These are phyloP conservation scores for Gymnocheta viridis DNA, from an alignment of 2,888 invertebrate genomes.

Conservation along the genomic window DNA sequence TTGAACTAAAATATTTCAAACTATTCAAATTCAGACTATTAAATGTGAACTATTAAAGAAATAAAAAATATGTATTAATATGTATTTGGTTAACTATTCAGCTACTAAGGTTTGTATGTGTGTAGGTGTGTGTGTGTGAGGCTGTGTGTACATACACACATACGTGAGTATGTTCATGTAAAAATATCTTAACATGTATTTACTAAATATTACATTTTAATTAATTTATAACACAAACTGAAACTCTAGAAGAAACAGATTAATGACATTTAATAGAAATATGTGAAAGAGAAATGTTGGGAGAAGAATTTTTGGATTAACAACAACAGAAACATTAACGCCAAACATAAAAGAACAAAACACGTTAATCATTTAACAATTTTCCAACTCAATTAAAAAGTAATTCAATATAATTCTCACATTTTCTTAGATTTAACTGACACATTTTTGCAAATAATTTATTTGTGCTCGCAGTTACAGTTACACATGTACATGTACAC, in stretches of 20 bases:
- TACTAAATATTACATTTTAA: background rate
- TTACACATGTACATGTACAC: slow-evolving; percentile 8
- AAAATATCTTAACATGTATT: background rate
- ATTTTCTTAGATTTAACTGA: slow-evolving; percentile 70
- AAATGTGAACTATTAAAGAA: too few species aligned
- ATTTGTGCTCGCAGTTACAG: slow-evolving; percentile 29
- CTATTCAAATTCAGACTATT: too few species aligned
- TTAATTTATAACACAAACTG: slow-evolving; percentile 10
- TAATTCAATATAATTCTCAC: slow-evolving; percentile 72
- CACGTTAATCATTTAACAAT: slow-evolving; percentile 46
- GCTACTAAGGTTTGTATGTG: too few species aligned
- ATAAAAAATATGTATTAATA: too few species aligned
- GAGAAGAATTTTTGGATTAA: background rate
- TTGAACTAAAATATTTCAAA: too few species aligned
- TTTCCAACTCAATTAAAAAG: slow-evolving; percentile 59
- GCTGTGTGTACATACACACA: background rate
- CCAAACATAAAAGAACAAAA: slow-evolving; percentile 24
- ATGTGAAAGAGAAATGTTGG: background rate
- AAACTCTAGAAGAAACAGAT: slow-evolving; percentile 14
- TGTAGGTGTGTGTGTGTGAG: too few species aligned
- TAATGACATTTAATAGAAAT: slow-evolving; percentile 7
- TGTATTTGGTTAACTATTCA: too few species aligned
- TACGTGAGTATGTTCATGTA: background rate
- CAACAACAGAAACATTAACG: slow-evolving; percentile 1
- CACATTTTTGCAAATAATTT: slow-evolving; percentile 69